Percentiles rank a stretch among this genome's conserved stretches.
Evolutionary conservation across 2,797 vertebrate species (phyloP).

Genomic region (Eulemur rubriventer): DNA sequence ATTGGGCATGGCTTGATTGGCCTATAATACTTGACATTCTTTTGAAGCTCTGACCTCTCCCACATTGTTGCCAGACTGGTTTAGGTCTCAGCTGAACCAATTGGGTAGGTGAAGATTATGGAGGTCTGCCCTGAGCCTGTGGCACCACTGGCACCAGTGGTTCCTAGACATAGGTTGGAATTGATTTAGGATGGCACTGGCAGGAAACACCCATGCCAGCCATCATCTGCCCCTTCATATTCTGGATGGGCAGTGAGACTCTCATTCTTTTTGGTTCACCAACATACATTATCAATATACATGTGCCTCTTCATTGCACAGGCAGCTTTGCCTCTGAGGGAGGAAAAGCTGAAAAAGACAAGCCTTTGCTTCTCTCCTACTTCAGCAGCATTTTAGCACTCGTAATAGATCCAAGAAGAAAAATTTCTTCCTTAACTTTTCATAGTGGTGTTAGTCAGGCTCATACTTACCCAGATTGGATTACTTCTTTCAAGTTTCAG

Average conservation of each 20-base stretch:
- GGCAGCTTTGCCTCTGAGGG: constrained; percentile 93
- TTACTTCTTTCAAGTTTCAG: constrained; percentile 94
- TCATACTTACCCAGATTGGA: constrained; percentile 93
- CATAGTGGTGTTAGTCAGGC: constrained; percentile 93
- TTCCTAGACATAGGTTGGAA: constrained; percentile 91
- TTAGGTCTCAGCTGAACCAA: constrained; percentile 93
- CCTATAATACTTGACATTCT: constrained; percentile 90
- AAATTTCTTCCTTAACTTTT: constrained; percentile 93
- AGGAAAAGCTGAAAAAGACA: constrained; percentile 95
- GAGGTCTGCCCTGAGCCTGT: constrained; percentile 91
- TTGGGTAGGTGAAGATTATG: constrained; percentile 94
- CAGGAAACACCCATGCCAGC: constrained; percentile 92
- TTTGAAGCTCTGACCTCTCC: constrained; percentile 93
- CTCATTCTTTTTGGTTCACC: constrained; percentile 91
- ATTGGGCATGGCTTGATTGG: constrained; percentile 90
- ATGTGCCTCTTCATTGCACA: constrained; percentile 93
- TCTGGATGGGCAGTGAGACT: constrained; percentile 92
- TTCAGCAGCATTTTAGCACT: constrained; percentile 93
- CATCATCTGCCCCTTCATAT: constrained; percentile 94
- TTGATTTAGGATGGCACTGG: constrained; percentile 93
- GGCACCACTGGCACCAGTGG: constrained; percentile 93
- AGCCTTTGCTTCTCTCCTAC: constrained; percentile 94
- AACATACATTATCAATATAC: constrained; percentile 92
- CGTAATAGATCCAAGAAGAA: constrained; percentile 92
- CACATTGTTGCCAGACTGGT: constrained; percentile 93